phyloP scores from a whole-genome alignment of 1,140 invertebrate species.

The Popillia japonica region DNA sequence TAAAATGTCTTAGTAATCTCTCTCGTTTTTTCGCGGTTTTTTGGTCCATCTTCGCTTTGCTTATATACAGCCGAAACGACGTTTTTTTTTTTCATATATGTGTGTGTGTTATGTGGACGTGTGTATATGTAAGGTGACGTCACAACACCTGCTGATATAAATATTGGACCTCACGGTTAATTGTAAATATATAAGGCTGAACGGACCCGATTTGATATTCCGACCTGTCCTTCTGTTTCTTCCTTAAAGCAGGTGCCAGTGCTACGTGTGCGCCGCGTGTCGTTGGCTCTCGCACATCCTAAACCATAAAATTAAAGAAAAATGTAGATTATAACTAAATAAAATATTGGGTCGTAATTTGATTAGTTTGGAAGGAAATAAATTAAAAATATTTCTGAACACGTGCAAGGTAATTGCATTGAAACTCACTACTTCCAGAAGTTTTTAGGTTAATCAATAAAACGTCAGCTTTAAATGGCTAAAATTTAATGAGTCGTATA shows the following conservation, averaged over 20 bases:
- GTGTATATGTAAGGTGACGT: slow-evolving; percentile 36
- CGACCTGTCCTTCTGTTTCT: slow-evolving; percentile 44
- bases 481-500: too few relatives aligned
- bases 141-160: slow-evolving; percentile 47
- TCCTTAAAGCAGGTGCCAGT: slow-evolving; percentile 46
- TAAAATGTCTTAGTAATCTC: not conserved
- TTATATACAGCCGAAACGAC: slow-evolving; percentile 4
- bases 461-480: too few relatives aligned
- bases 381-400: too few relatives aligned
- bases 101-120: not conserved
- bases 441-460: too few relatives aligned
- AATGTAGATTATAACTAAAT: not conserved
- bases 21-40: not conserved
- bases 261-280: slow-evolving; percentile 13
- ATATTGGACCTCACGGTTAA: slow-evolving; percentile 47
- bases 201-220: slow-evolving; percentile 47
- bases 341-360: not conserved
- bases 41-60: not conserved
- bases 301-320: slow-evolving; percentile 35
- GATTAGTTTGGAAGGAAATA: too few relatives aligned
- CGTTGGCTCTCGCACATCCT: slow-evolving; percentile 24
- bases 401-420: too few relatives aligned
- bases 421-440: too few relatives aligned
- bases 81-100: not conserved
- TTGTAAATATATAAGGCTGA: slow-evolving; percentile 47